Base-by-base conservation (phyloP, 2,113 vertebrate species). In the Polypterus bichir region DNA sequence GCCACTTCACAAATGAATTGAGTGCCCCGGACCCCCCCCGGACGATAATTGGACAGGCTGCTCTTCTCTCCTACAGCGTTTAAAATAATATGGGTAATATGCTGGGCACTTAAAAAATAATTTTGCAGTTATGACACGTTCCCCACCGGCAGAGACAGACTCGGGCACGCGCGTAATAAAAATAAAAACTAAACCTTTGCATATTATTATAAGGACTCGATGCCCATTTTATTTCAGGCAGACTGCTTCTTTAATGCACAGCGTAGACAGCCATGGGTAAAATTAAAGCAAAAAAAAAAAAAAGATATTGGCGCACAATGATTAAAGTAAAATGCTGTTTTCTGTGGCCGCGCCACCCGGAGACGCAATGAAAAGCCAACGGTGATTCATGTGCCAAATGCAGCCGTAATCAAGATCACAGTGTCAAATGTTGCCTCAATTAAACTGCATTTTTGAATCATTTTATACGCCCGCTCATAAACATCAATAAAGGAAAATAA, bases 401-500 rank as follows among this genome's bases (percentile, higher is more conserved):
- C 76, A 69, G 75, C 79, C 64, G 84, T 83, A 83, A 81, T 81
- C 80, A 74, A 76, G 85, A 84, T 83, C 84, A 83, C 71, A 67
- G 77, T 86, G 86, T 89, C 84, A 88, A 87, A 78, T 78, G 77
- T 81, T 73, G 79, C 84, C 81, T 82, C 87, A 88, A 85, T 88
- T 89, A 87, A 88, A 86, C 78, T 79, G 62, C 82, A 80, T 87
- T 89, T 86, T 86, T 86, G 81, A 86, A 86, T 86, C 85, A 86
- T 87, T 88, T 84, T 86, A 85, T 85, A 83, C 83, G 84, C 76
- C 81, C 83, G 83, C 85, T 88, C 85, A 91, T 88, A 87, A 88
- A 85, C 85, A 88, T 89, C 84, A 86, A 87, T 88, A 88, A 87
- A 81, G 80, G 84, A 86, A 88, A 87, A 86, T 86, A 82, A 88